Evolutionary conservation across 2,888 invertebrate genomes (phyloP).

Genomic region (Amitus sp.): DNA sequence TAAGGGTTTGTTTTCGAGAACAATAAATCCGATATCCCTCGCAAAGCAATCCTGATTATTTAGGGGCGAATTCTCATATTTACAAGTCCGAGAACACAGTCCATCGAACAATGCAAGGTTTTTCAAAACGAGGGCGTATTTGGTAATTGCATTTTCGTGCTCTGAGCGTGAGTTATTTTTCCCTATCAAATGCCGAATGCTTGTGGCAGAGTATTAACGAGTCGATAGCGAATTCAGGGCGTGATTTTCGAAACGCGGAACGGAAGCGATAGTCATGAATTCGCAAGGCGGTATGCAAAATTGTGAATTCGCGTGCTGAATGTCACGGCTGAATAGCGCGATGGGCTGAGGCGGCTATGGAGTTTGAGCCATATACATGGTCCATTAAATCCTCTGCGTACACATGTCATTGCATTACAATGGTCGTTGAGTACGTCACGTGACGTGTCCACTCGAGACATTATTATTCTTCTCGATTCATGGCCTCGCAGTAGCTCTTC

Average conservation of each 20-base stretch:
- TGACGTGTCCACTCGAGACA: constrained; percentile 36
- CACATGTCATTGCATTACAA: constrained; percentile 32
- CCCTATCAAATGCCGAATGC: neutral
- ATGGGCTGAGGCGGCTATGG: neutral
- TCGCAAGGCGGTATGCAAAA: constrained; percentile 21
- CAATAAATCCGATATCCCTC: too few species aligned
- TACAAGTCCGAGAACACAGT: neutral
- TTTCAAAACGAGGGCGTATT: neutral
- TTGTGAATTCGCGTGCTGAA: constrained; percentile 3
- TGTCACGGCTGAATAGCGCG: neutral
- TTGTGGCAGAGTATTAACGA: neutral
- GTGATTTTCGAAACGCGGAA: constrained; percentile 24
- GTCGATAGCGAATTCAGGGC: constrained; percentile 20
- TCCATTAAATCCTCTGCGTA: constrained; percentile 25
- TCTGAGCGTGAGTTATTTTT: neutral
- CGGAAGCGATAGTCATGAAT: constrained; percentile 32
- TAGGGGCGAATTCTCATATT: too few species aligned
- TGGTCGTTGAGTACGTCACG: constrained; percentile 25
- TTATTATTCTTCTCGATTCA: constrained; percentile 34
- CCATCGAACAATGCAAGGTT: neutral
- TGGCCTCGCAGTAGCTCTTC: constrained; percentile 19
- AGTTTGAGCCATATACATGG: constrained; percentile 6
- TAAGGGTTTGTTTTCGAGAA: too few species aligned
- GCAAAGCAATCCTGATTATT: too few species aligned
- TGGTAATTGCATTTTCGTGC: neutral